Conservation (phyloP, 2,113 vertebrate genomes). For the Callospermophilus lateralis region DNA sequence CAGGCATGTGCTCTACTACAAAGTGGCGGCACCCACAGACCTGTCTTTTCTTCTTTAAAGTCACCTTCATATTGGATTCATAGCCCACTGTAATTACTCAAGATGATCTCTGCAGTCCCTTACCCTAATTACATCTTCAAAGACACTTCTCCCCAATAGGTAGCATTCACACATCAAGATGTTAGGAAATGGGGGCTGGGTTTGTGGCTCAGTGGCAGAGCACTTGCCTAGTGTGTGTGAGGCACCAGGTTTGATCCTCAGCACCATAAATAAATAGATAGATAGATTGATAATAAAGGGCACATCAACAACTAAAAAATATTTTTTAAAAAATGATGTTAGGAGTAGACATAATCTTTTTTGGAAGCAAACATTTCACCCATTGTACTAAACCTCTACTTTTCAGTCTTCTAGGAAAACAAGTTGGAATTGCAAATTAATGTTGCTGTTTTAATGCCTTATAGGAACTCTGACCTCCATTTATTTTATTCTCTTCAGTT, state of each 20-base stretch:
- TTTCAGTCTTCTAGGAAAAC: conserved; percentile 43
- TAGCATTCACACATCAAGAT: neutral
- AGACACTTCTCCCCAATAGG: conserved; percentile 29
- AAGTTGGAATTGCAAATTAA: conserved; percentile 53
- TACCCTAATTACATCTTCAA: neutral
- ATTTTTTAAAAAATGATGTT: neutral
- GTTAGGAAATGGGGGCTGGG: neutral
- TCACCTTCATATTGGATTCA: conserved; percentile 32
- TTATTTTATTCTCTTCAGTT: conserved; percentile 88
- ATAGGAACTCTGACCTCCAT: conserved; percentile 37
- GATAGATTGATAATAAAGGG: no score
- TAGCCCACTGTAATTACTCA: neutral
- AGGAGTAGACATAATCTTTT: neutral
- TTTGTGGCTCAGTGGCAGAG: no score
- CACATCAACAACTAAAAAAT: no score
- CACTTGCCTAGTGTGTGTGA: no score
- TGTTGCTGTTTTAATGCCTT: conserved; percentile 48
- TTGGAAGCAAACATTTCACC: neutral
- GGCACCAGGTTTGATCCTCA: no score
- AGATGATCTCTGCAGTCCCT: neutral
- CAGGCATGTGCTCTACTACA: no score
- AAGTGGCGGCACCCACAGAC: no score
- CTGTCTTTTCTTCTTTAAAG: neutral
- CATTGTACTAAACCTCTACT: conserved; percentile 24
- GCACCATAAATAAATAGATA: no score